Evolutionary conservation across 2,888 invertebrate species (phyloP), one percentile per base, ranked within the genome.

Genomic region (Drosophila percnosoma): DNA sequence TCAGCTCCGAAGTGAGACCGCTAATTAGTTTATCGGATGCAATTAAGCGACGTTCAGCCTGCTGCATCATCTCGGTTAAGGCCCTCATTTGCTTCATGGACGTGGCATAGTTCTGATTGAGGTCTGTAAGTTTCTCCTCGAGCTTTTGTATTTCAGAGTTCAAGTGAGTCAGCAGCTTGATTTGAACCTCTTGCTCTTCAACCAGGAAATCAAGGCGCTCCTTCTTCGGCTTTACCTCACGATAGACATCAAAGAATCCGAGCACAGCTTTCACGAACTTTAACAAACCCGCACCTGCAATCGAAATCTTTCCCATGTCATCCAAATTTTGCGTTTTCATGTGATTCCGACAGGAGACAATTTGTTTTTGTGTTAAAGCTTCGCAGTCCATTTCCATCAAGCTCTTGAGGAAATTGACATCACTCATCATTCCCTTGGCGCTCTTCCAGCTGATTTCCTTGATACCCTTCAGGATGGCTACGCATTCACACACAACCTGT

Each of bases 391-490:
- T 96, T 92, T 98, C 97, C 93, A 96, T 96, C 40, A 98, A 94
- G 61, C 95, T 95, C 60, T 95, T 94, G 42, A 98, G 92, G 93
- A 98, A 98, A 92, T 95, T 96, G 0, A 97, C 96, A 91, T 98
- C 98, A 0, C 97, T 95, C 98, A 98, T 98, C 96, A 98, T 97
- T 2, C 95, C 97, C 92, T 96, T 98, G 0, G 98, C 98, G 2
- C 96, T 95, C 92, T 98, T 98, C 98, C 98, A 98, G 51, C 95
- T 96, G 4, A 98, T 95, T 80, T 98, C 98, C 83, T 96, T 96
- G 53, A 96, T 94, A 2, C 97, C 97, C 75, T 96, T 95, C 67
- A 98, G 94, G 60, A 98, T 97, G 0, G 96, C 97, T 27, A 98
- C 96, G 91, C 98, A 98, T 92, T 98, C 98, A 91, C 97, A 97